A percentile compares a stretch with the other conserved stretches of the same genome.
phyloP scores from a whole-genome alignment of 2,888 invertebrate species.

The Pseudanteris insignis region DNA sequence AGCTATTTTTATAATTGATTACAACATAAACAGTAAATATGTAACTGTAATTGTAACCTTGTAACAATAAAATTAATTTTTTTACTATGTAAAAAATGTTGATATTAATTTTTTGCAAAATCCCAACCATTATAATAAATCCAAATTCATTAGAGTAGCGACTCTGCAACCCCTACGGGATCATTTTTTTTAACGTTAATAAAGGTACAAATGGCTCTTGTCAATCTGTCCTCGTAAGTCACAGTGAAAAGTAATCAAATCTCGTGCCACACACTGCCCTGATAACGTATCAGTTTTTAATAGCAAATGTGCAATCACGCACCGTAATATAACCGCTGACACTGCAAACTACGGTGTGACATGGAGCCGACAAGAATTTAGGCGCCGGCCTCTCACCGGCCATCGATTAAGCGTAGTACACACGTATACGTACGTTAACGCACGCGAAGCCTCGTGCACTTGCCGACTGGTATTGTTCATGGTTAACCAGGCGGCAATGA shows the following conservation, averaged over 20 bases:
- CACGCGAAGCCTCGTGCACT: conserved; percentile 28
- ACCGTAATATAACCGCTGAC: conserved; percentile 19
- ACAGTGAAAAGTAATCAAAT: not conserved
- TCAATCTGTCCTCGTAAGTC: not conserved
- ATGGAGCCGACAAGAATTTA: conserved; percentile 35
- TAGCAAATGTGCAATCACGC: not conserved
- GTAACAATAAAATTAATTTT: no score
- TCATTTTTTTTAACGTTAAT: no score
- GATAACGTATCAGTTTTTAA: not conserved
- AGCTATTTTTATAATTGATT: no score
- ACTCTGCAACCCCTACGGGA: no score
- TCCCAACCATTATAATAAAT: not conserved
- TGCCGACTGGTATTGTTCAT: conserved; percentile 49
- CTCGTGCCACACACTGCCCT: not conserved
- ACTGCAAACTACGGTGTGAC: conserved; percentile 29
- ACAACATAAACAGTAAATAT: no score
- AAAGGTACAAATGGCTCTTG: no score
- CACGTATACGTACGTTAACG: conserved; percentile 31
- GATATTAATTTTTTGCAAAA: not conserved
- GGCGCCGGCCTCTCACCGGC: conserved; percentile 30
- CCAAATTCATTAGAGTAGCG: not conserved
- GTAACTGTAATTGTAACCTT: no score
- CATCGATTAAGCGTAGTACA: conserved; percentile 40
- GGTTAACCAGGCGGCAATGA: conserved; percentile 53
- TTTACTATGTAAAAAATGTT: not conserved